Percentiles rank a stretch among this genome's conserved stretches.
Evolutionary conservation across 2,113 vertebrate genomes (phyloP).

Genomic region (Rynchops niger): DNA sequence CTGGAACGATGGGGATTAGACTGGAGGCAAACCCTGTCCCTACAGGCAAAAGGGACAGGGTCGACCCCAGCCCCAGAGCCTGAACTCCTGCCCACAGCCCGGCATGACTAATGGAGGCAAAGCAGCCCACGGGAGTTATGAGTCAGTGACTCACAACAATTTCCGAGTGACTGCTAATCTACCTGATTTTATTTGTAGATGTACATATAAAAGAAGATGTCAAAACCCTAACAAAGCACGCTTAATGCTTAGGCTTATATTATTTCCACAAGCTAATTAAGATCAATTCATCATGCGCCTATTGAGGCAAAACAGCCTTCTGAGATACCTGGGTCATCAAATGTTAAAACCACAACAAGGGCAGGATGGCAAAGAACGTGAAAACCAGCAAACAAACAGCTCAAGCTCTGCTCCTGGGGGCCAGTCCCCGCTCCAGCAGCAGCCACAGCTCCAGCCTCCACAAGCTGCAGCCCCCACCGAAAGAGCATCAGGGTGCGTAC

Average conservation of each 20-base stretch:
- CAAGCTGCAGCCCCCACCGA: neutral
- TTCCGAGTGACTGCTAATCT: slow-evolving; percentile 53
- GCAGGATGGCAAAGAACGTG: neutral
- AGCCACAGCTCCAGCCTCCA: neutral
- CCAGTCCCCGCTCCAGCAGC: neutral
- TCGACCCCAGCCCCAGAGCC: neutral
- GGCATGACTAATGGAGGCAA: slow-evolving; percentile 4
- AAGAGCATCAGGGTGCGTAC: neutral
- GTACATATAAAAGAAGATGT: slow-evolving; percentile 44
- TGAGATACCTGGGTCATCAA: slow-evolving; percentile 23
- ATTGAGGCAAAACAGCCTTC: slow-evolving; percentile 36
- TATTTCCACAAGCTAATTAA: slow-evolving; percentile 53
- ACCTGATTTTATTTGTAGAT: slow-evolving; percentile 66
- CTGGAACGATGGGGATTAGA: neutral
- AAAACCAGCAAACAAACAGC: slow-evolving; percentile 4
- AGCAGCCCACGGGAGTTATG: neutral
- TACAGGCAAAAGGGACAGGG: accelerated
- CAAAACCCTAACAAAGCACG: slow-evolving; percentile 57
- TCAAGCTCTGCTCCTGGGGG: neutral
- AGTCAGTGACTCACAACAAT: slow-evolving; percentile 46
- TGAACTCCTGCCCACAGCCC: neutral
- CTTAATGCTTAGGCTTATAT: slow-evolving; percentile 37
- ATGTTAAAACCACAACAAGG: slow-evolving; percentile 3
- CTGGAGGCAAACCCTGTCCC: neutral
- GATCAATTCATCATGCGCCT: slow-evolving; percentile 48